Conservation (phyloP, 2,113 vertebrate species). For the Larimichthys crocea region DNA sequence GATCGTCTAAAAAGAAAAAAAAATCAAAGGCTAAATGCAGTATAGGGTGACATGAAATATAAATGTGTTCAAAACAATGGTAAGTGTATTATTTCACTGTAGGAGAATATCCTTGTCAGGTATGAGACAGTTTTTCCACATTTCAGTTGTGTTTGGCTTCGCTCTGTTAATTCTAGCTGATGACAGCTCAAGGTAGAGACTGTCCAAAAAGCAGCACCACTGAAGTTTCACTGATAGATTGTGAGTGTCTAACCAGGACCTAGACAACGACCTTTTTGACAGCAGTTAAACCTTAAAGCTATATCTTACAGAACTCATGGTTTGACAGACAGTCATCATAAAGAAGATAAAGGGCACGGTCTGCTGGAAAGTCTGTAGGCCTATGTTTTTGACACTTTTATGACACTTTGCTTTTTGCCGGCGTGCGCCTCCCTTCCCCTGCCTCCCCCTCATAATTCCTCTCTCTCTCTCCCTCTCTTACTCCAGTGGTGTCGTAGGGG, state of each 20-base stretch:
- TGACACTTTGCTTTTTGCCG: slow-evolving; percentile 6
- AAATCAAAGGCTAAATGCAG: neutral
- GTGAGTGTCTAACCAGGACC: slow-evolving; percentile 24
- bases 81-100: neutral
- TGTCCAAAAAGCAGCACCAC: slow-evolving; percentile 28
- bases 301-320: neutral
- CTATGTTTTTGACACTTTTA: slow-evolving; percentile 24
- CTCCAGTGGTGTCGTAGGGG: slow-evolving; percentile 92
- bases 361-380: slow-evolving; percentile 7
- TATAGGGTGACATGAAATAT: neutral
- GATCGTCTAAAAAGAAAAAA: neutral
- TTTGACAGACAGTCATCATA: slow-evolving; percentile 40
- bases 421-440: slow-evolving; percentile 5
- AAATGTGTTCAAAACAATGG: slow-evolving; percentile 1
- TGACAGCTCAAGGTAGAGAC: slow-evolving; percentile 41
- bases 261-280: slow-evolving; percentile 17
- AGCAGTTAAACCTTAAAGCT: slow-evolving; percentile 43
- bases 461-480: slow-evolving; percentile 4
- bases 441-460: neutral
- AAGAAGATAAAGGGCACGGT: slow-evolving; percentile 34
- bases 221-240: slow-evolving; percentile 40
- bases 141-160: slow-evolving; percentile 44
- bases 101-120: slow-evolving; percentile 25
- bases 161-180: slow-evolving; percentile 40
- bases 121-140: slow-evolving; percentile 40